Conservation (phyloP, 2,888 invertebrate genomes). For the Cabera pusaria region DNA sequence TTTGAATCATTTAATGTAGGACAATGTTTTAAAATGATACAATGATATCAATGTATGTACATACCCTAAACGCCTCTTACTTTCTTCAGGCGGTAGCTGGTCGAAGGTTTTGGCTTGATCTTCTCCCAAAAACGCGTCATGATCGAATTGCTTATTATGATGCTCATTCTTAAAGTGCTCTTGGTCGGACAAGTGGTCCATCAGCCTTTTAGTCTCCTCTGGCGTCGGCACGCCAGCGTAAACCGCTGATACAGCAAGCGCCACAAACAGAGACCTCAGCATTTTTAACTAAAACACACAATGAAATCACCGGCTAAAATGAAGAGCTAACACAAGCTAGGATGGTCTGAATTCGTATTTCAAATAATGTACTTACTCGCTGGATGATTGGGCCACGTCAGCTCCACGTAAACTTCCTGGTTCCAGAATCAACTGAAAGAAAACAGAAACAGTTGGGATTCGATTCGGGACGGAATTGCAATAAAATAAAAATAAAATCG, state of each 20-base stretch:
- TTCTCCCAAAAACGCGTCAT: slow-evolving; percentile 98
- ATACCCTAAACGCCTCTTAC: slow-evolving; percentile 92
- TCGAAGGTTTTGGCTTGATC: slow-evolving; percentile 97
- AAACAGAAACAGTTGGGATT: slow-evolving; percentile 45
- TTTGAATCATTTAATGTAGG: too few species aligned
- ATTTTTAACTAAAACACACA: slow-evolving; percentile 48
- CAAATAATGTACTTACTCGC: slow-evolving; percentile 34
- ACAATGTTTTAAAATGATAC: slow-evolving; percentile 8
- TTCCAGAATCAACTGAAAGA: too few species aligned
- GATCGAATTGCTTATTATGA: slow-evolving; percentile 96
- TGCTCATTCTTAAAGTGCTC: slow-evolving; percentile 91
- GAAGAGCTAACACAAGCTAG: background rate
- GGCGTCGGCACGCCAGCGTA: slow-evolving; percentile 87
- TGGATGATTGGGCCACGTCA: slow-evolving; percentile 68
- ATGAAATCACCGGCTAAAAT: slow-evolving; percentile 17
- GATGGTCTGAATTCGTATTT: too few species aligned
- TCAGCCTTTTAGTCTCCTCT: slow-evolving; percentile 86
- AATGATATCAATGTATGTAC: background rate
- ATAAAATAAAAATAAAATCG: too few species aligned
- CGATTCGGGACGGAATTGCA: slow-evolving; percentile 21
- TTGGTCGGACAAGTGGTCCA: slow-evolving; percentile 88
- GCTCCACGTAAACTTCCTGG: slow-evolving; percentile 63
- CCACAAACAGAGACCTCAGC: slow-evolving; percentile 63
- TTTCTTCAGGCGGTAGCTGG: slow-evolving; percentile 97
- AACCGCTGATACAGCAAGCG: slow-evolving; percentile 63